Percentiles rank a stretch among this genome's conserved stretches.
Conservation (phyloP, 2,113 vertebrate species). For the Brachyhypopomus occidentalis region DNA sequence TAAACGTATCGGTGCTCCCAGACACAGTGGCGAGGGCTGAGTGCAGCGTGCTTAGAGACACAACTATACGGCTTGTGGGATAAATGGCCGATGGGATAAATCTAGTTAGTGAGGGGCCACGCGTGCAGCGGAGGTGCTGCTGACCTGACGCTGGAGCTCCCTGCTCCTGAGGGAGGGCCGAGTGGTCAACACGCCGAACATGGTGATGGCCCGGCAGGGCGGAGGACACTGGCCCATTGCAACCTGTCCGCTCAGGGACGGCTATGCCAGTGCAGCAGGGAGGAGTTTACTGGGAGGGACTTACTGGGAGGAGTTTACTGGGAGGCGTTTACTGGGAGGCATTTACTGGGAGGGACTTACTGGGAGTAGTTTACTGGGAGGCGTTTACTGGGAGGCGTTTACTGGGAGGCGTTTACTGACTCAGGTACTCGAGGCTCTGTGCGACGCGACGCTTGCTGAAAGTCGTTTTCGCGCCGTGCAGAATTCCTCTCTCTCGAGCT, state of each 20-base stretch:
- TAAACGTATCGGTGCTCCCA: background rate
- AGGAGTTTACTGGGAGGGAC: background rate
- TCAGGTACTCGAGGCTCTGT: background rate
- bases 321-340: background rate
- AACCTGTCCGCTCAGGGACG: background rate
- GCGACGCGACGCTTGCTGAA: background rate
- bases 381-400: background rate
- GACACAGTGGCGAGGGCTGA: background rate
- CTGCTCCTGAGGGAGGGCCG: background rate
- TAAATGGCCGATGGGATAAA: too few relatives aligned
- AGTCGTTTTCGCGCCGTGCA: too few relatives aligned
- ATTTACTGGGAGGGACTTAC: too few relatives aligned
- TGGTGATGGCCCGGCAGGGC: background rate
- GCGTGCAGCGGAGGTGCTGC: background rate
- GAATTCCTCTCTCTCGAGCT: background rate
- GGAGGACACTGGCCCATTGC: background rate
- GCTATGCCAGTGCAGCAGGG: background rate
- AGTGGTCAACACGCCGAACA: background rate
- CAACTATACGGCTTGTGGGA: background rate
- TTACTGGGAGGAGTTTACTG: too few relatives aligned
- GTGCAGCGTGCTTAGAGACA: background rate
- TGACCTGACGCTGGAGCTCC: background rate
- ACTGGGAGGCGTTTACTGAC: background rate
- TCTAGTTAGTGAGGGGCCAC: background rate
- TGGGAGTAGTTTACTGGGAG: too few relatives aligned